Conservation (phyloP, 1,140 invertebrate genomes). For the Hypsibius dujardini region DNA sequence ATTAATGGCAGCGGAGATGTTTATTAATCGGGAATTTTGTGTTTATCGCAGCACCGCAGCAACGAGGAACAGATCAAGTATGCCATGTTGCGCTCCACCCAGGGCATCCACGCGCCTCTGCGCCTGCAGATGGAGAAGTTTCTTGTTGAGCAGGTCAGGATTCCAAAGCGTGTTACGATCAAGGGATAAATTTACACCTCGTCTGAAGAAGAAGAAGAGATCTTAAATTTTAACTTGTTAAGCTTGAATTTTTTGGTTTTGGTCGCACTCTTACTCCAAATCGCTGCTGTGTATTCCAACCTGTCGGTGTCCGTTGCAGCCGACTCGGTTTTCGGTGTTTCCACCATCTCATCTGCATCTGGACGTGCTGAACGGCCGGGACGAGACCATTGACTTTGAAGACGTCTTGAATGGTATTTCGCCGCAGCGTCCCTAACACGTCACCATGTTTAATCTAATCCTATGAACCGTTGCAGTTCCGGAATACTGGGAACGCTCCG, state of each 20-base stretch:
- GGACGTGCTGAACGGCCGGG: constrained; percentile 38
- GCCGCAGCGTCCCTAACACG: too few relatives aligned
- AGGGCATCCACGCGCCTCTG: constrained; percentile 69
- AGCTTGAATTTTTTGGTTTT: constrained; percentile 18
- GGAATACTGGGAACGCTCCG: not conserved
- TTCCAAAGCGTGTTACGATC: too few relatives aligned
- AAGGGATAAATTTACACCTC: too few relatives aligned
- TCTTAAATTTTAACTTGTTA: not conserved
- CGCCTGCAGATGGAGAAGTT: constrained; percentile 64
- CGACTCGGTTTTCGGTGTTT: constrained; percentile 31
- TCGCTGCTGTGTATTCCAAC: constrained; percentile 9
- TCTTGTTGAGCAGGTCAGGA: constrained; percentile 48
- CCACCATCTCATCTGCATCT: constrained; percentile 31
- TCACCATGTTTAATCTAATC: too few relatives aligned
- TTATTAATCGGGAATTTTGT: too few relatives aligned
- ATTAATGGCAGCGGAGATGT: not conserved
- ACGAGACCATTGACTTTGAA: constrained; percentile 59
- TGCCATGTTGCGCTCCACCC: constrained; percentile 56
- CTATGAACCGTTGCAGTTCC: not conserved
- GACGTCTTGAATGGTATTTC: constrained; percentile 52
- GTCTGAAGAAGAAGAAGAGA: too few relatives aligned
- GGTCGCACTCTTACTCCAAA: too few relatives aligned
- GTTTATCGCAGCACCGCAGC: constrained; percentile 27
- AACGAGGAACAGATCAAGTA: constrained; percentile 46
- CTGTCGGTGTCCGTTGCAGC: constrained; percentile 25